A percentile compares a stretch with the other conserved stretches of the same genome.
These are phyloP conservation scores for Pardalotus punctatus DNA, from an alignment of 2,113 vertebrate species.

Conservation along the genomic window DNA sequence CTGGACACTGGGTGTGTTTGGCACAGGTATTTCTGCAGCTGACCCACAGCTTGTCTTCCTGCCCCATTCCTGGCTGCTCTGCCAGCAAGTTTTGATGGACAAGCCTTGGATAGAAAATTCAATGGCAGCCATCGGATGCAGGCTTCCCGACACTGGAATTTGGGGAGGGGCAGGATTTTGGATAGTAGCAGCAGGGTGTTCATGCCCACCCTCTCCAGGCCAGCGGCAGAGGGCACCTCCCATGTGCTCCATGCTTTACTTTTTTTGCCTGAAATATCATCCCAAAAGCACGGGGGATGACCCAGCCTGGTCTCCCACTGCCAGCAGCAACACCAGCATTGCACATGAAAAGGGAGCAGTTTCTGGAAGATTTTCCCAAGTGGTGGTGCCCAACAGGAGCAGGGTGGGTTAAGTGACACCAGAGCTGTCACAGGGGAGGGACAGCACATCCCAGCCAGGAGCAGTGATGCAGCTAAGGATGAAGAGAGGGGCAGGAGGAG, in stretches of 20 bases:
- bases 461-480: not conserved
- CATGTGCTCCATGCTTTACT: not conserved
- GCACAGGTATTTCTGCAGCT: not conserved
- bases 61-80: not conserved
- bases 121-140: not conserved
- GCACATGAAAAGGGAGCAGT: not conserved
- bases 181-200: not conserved
- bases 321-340: not conserved
- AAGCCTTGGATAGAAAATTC: not conserved
- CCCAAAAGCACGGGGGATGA: not conserved
- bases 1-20: not conserved
- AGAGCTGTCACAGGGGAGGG: not conserved
- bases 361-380: not conserved
- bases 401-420: not conserved
- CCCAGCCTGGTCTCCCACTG: not conserved
- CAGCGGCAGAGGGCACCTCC: not conserved
- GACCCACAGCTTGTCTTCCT: not conserved
- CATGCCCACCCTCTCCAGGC: not conserved
- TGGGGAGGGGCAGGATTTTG: not conserved
- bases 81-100: not conserved
- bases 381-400: not conserved
- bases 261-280: not conserved
- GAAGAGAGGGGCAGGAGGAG: not conserved
- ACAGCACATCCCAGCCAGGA: not conserved
- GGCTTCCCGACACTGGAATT: rapidly evolving